Conservation (phyloP, 1,140 invertebrate species). For the Brachionus sp. region DNA sequence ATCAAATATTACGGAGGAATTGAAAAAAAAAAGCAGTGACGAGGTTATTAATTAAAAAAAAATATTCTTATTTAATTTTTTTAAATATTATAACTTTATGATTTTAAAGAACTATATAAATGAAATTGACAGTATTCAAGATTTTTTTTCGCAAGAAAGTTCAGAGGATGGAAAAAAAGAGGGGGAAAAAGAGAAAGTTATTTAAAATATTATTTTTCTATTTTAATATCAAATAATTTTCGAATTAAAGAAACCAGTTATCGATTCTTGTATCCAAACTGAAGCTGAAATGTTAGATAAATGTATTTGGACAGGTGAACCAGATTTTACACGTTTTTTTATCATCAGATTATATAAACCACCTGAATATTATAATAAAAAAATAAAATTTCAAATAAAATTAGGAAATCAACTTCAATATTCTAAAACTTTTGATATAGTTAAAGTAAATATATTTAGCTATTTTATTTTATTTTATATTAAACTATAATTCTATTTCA, state of each 20-base stretch:
- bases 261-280: slow-evolving; percentile 10
- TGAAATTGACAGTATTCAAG: slow-evolving; percentile 40
- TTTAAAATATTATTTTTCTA: background rate
- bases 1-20: slow-evolving; percentile 3
- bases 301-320: slow-evolving; percentile 41
- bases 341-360: background rate
- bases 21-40: background rate
- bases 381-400: background rate
- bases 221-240: background rate
- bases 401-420: background rate
- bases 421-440: slow-evolving; percentile 5
- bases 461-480: background rate
- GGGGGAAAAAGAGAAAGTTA: background rate
- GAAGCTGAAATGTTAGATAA: background rate
- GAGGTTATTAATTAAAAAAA: background rate
- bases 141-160: slow-evolving; percentile 25
- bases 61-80: background rate
- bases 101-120: slow-evolving; percentile 9
- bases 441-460: background rate
- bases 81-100: no score
- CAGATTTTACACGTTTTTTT: background rate
- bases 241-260: background rate
- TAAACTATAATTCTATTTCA: background rate
- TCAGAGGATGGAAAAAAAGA: background rate
- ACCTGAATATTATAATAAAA: background rate